Evolutionary conservation across 2,888 invertebrate species (phyloP).

Genomic region (Aphidoletes aphidimyza): DNA sequence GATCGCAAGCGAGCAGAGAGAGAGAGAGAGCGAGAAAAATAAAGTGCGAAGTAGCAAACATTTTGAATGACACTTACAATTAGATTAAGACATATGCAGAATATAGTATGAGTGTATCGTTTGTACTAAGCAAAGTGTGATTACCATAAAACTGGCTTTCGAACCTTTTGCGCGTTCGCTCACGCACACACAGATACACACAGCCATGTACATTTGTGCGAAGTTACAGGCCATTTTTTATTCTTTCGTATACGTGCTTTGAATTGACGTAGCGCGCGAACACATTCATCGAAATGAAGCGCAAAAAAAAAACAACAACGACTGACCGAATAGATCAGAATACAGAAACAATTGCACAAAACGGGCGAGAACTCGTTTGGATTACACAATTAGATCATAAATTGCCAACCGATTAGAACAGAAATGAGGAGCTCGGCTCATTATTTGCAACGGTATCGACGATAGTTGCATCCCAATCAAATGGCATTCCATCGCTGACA

Average conservation of each 20-base stretch:
- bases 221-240: not conserved
- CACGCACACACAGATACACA: too few species aligned
- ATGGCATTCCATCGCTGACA: constrained; percentile 45
- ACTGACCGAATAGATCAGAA: not conserved
- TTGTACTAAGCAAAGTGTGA: not conserved
- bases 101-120: not conserved
- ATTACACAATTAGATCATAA: constrained; percentile 49
- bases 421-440: not conserved
- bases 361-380: not conserved
- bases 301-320: not conserved
- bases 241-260: constrained; percentile 22
- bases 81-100: constrained; percentile 38
- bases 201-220: too few species aligned
- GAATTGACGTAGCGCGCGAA: too few species aligned
- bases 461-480: not conserved
- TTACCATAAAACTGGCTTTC: not conserved
- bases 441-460: constrained; percentile 36
- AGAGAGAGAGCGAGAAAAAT: not conserved
- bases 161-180: not conserved
- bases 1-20: too few species aligned
- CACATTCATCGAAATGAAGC: not conserved
- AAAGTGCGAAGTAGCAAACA: constrained; percentile 49
- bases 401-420: constrained; percentile 21
- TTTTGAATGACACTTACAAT: constrained; percentile 51
- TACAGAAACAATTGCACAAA: constrained; percentile 7